phyloP scores from a whole-genome alignment of 2,113 vertebrate genomes.

The Eleginops maclovinus region DNA sequence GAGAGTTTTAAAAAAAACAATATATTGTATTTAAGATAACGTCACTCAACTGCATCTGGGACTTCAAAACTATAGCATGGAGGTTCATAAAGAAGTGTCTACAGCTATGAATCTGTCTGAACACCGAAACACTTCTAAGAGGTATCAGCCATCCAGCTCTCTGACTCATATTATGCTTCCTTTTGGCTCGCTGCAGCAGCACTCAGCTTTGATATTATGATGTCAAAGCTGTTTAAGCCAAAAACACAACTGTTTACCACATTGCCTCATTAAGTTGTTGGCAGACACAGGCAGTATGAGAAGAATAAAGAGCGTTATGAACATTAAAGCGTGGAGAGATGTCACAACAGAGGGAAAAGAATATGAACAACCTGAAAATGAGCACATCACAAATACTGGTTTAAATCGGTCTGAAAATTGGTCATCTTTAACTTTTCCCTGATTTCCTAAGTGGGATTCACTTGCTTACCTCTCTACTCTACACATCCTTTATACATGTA shows the following conservation, averaged over 20 bases:
- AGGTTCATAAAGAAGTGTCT: neutral
- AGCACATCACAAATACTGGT: too few relatives aligned
- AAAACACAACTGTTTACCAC: neutral
- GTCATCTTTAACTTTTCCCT: too few relatives aligned
- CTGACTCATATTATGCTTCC: constrained; percentile 16
- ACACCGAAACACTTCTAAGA: constrained; percentile 1
- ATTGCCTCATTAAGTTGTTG: too few relatives aligned
- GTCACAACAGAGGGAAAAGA: too few relatives aligned
- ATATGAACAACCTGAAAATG: too few relatives aligned
- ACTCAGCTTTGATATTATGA: constrained; percentile 5
- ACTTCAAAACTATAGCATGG: neutral
- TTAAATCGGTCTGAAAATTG: too few relatives aligned
- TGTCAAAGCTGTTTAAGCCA: constrained; percentile 1
- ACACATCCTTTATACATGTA: too few relatives aligned
- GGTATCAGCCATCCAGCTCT: constrained; percentile 11
- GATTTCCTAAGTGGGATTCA: too few relatives aligned
- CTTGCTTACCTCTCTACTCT: too few relatives aligned
- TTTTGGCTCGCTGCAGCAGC: neutral
- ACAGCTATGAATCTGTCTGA: neutral
- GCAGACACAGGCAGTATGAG: too few relatives aligned
- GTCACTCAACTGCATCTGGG: neutral
- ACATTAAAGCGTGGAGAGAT: too few relatives aligned
- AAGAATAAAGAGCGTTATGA: neutral
- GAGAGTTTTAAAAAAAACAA: constrained; percentile 10
- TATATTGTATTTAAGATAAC: constrained; percentile 4